Conservation (phyloP, 2,113 vertebrate genomes). For the western clawed frog (Xenopus tropicalis) region UCB_Xtro_10.0 CM004447.2:53800501-53801000, state of each 20-base stretch:
- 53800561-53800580: no score
- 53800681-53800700: conserved; percentile 5
- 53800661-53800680: not conserved
- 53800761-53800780: conserved; percentile 1
- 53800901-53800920: no score
- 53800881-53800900: no score
- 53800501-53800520: no score
- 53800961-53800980: no score
- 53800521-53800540: no score
- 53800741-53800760: not conserved
- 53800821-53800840: not conserved
- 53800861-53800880: no score
- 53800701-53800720: not conserved
- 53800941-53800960: no score
- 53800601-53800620: not conserved
- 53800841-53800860: no score
- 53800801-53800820: not conserved
- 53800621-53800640: not conserved
- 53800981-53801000: no score
- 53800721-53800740: conserved; percentile 5
- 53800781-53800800: not conserved
- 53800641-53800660: not conserved
- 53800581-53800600: not conserved
- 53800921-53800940: no score
- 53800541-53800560: no score